phyloP scores from a whole-genome alignment of 2,113 vertebrate genomes.

The Lagopus muta region DNA sequence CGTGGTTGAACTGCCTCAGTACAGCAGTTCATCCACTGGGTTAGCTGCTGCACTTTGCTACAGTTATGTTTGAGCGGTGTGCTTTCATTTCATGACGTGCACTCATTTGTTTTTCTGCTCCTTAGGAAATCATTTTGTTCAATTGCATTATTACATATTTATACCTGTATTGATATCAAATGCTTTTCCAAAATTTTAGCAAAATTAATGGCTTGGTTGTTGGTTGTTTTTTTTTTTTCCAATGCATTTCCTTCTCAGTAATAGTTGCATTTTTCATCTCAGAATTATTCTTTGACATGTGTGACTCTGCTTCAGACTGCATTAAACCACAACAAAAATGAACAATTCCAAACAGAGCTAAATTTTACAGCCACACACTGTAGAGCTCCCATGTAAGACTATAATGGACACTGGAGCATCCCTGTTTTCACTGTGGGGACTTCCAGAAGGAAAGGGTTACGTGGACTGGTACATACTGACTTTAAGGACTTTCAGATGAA shows the following conservation, averaged over 20 bases:
- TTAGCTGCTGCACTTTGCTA: background rate
- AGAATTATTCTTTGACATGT: background rate
- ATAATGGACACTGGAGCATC: background rate
- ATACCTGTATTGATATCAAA: background rate
- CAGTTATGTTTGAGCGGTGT: background rate
- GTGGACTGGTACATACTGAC: no score
- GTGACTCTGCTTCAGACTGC: background rate
- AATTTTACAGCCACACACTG: background rate
- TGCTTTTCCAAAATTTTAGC: background rate
- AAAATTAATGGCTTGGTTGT: background rate
- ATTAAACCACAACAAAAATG: background rate
- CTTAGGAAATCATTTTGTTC: background rate
- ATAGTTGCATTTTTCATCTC: background rate
- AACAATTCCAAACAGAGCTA: background rate
- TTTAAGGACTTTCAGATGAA: background rate
- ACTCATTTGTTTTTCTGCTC: background rate
- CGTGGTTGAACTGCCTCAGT: background rate
- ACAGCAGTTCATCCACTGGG: background rate
- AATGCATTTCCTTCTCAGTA: background rate
- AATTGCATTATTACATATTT: background rate
- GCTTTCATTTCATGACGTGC: background rate
- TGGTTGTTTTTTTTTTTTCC: background rate
- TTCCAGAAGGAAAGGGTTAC: no score
- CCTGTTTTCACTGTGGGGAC: background rate
- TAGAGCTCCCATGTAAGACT: background rate